Conservation (phyloP, 1,140 invertebrate species). For the Trichonephila clavata region DNA sequence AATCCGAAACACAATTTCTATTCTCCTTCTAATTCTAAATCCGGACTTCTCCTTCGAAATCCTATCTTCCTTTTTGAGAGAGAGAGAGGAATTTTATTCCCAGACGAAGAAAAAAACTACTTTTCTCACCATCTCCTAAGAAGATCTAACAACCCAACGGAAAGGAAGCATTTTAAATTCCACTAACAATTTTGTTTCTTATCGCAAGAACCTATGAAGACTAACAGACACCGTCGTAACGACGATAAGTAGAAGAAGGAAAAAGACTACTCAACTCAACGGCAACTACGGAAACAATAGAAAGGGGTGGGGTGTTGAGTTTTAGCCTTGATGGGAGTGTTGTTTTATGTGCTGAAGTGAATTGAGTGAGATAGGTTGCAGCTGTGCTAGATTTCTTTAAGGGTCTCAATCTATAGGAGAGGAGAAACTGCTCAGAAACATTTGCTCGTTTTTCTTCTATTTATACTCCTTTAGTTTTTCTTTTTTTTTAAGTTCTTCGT, state of each 20-base stretch:
- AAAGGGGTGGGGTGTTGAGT: background rate
- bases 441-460: conserved; percentile 41
- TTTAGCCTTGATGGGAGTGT: conserved; percentile 37
- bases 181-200: background rate
- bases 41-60: background rate
- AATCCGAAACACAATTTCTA: no score
- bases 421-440: background rate
- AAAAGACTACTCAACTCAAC: background rate
- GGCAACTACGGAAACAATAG: conserved; percentile 11
- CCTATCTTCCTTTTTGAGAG: background rate
- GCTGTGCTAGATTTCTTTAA: conserved; percentile 35
- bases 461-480: background rate
- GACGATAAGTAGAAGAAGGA: background rate
- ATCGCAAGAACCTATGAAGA: background rate
- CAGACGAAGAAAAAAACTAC: background rate
- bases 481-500: background rate
- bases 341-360: conserved; percentile 64
- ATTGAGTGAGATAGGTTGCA: conserved; percentile 59
- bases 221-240: background rate
- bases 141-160: background rate
- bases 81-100: background rate
- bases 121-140: background rate
- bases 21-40: no score
- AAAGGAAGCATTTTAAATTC: conserved; percentile 29
- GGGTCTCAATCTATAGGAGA: conserved; percentile 29